Conservation (phyloP, 2,113 vertebrate genomes). For the Zosterops borbonicus region DNA sequence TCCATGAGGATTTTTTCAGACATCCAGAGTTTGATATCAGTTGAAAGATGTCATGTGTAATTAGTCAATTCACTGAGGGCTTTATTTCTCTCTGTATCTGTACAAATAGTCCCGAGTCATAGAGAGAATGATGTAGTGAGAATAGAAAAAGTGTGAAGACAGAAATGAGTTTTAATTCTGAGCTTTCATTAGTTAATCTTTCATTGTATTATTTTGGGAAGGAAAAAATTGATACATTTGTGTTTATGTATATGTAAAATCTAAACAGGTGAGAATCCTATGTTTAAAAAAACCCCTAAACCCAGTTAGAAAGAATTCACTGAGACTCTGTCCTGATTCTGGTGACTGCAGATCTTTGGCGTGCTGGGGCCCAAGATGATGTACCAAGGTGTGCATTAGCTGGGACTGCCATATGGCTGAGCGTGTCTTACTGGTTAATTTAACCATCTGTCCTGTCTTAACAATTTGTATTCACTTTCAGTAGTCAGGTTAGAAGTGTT, state of each 20-base stretch:
- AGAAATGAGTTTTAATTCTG: neutral
- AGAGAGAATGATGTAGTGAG: neutral
- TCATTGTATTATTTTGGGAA: neutral
- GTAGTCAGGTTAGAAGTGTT: neutral
- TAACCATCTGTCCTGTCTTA: conserved; percentile 57
- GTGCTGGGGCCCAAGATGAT: neutral
- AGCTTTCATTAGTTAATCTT: neutral
- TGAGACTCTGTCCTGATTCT: neutral
- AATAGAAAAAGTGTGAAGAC: neutral
- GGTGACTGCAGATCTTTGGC: neutral
- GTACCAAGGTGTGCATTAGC: conserved; percentile 32
- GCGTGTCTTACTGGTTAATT: conserved; percentile 36
- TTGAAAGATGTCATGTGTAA: neutral
- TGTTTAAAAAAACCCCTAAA: neutral
- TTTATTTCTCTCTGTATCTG: neutral
- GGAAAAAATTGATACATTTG: neutral
- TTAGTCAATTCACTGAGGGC: neutral
- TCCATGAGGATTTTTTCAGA: fast-evolving
- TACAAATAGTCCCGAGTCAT: fast-evolving
- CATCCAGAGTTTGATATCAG: neutral
- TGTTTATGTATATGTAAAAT: neutral
- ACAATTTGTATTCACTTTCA: neutral
- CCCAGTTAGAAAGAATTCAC: neutral
- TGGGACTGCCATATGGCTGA: conserved; percentile 44
- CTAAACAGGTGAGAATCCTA: neutral